phyloP scores from a whole-genome alignment of 2,113 vertebrate genomes.

The Colaptes auratus region DNA sequence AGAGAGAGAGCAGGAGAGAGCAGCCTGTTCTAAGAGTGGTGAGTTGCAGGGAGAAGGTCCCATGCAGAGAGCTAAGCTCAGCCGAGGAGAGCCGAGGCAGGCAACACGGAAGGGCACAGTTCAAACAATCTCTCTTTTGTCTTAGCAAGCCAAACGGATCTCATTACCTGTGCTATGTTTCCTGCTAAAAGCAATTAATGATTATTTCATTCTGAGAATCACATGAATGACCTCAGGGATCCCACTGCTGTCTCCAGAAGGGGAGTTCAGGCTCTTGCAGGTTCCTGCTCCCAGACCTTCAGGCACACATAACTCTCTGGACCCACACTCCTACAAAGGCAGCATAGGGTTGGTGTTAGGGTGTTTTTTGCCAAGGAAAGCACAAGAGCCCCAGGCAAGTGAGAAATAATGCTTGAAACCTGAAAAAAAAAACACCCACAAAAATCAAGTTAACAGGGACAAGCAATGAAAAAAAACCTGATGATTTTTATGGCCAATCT shows the following conservation, averaged over 20 bases:
- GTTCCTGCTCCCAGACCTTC: background rate
- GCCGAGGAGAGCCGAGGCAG: background rate
- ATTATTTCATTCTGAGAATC: background rate
- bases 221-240: background rate
- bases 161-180: background rate
- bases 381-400: background rate
- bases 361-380: background rate
- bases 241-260: background rate
- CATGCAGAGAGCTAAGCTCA: background rate
- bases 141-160: background rate
- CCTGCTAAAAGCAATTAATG: background rate
- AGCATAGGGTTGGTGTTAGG: background rate
- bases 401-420: background rate
- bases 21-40: background rate
- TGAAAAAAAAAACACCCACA: background rate
- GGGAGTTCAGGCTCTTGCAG: background rate
- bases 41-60: background rate
- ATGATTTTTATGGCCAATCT: background rate
- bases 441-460: background rate
- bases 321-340: background rate
- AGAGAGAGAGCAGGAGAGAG: background rate
- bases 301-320: fast-evolving
- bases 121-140: background rate
- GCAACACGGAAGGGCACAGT: background rate
- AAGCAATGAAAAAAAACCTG: background rate